Evolutionary conservation across 2,797 vertebrate species (phyloP).

Genomic region (Sebastes taczanowskii): DNA sequence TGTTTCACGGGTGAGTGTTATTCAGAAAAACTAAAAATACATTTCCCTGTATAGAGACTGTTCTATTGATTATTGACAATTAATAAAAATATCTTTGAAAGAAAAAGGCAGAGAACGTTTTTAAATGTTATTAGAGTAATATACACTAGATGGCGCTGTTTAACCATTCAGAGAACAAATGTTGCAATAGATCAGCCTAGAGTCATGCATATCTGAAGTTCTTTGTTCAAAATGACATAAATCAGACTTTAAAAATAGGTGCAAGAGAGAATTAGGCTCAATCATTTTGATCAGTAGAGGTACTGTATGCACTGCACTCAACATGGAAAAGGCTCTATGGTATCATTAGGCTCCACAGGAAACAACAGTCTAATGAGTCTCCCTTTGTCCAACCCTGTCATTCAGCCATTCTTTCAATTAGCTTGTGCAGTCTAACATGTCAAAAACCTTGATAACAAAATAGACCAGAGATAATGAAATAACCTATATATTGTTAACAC

Average conservation of each 20-base stretch:
- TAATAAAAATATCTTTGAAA: too few species aligned
- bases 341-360: neutral
- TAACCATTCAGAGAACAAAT: neutral
- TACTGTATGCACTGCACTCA: neutral
- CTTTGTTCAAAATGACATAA: neutral
- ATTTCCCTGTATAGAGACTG: too few species aligned
- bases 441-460: neutral
- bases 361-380: neutral
- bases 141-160: conserved; percentile 33
- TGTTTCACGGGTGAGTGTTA: too few species aligned
- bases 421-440: neutral
- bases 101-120: accelerated
- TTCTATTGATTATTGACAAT: too few species aligned
- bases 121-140: neutral
- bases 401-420: neutral
- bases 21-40: too few species aligned
- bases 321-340: neutral
- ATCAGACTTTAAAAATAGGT: neutral
- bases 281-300: neutral
- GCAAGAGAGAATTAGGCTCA: neutral
- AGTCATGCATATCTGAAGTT: neutral
- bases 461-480: neutral
- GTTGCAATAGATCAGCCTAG: neutral
- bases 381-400: neutral
- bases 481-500: neutral